A percentile compares a stretch with the other conserved stretches of the same genome.
Evolutionary conservation across 2,113 vertebrate genomes (phyloP).

Genomic region (Diglossa brunneiventris): DNA sequence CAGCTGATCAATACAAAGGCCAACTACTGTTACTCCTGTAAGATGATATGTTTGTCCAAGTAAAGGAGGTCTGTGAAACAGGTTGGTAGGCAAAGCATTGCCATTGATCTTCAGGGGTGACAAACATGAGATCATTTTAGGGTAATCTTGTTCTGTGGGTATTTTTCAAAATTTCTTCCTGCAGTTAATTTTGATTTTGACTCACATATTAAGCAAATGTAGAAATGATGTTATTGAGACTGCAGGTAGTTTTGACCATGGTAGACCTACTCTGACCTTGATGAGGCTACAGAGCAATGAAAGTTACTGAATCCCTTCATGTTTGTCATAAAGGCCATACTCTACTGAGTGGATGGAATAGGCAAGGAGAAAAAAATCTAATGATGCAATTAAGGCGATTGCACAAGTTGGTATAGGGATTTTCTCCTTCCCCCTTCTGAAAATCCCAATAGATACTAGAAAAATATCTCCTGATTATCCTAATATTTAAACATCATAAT

Average conservation of each 20-base stretch:
- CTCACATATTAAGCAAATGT: not conserved
- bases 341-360: not conserved
- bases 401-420: not conserved
- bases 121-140: not conserved
- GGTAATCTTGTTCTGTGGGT: not conserved
- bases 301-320: not conserved
- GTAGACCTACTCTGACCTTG: not conserved
- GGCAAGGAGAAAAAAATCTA: not conserved
- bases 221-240: not conserved
- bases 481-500: not conserved
- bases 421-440: accelerated
- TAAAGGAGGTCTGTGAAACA: not conserved
- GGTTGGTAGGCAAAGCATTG: not conserved
- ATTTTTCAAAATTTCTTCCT: not conserved
- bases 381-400: not conserved
- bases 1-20: not conserved
- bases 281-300: not conserved
- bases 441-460: not conserved
- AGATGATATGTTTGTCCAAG: not conserved
- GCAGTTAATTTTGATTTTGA: not conserved
- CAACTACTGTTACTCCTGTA: not conserved
- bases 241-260: not conserved
- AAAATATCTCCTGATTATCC: not conserved
- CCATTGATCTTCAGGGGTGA: not conserved
- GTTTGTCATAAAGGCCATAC: not conserved